These are phyloP conservation scores for Fukomys damarensis DNA, from an alignment of 2,113 vertebrate genomes.

Conservation along the genomic window DNA sequence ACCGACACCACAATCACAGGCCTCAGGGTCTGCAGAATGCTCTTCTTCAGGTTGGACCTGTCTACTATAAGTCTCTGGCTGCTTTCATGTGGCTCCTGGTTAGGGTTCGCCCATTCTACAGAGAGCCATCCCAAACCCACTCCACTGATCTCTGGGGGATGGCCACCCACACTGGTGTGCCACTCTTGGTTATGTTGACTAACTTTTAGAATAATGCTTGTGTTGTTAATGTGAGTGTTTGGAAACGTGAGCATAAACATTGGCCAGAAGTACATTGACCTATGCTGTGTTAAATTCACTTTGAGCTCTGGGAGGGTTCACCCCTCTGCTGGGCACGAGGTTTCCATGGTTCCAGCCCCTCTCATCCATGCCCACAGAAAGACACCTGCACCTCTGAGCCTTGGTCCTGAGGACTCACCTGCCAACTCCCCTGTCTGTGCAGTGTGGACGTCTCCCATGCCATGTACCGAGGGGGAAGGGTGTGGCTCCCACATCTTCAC, in stretches of 20 bases:
- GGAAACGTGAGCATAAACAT: neutral
- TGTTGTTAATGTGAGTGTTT: neutral
- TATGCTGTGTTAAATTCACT: neutral
- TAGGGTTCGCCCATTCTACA: rapidly evolving
- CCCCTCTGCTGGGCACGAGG: neutral
- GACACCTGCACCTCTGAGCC: neutral
- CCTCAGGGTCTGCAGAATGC: rapidly evolving
- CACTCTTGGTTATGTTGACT: neutral
- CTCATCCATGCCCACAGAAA: neutral
- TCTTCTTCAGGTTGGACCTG: neutral
- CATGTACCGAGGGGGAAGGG: neutral
- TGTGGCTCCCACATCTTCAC: neutral
- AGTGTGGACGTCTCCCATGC: neutral
- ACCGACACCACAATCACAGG: rapidly evolving
- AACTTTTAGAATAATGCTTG: neutral
- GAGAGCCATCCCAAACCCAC: neutral
- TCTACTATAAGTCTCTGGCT: rapidly evolving
- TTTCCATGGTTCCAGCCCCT: neutral
- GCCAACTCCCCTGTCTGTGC: neutral
- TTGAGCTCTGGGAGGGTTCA: neutral
- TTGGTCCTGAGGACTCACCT: neutral
- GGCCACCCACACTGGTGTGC: no score
- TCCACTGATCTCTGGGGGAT: rapidly evolving
- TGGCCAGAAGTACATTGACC: rapidly evolving
- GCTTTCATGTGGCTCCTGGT: neutral